Evolutionary conservation across 2,797 vertebrate genomes (phyloP).

Genomic region (Pseudochaenichthys georgianus): DNA sequence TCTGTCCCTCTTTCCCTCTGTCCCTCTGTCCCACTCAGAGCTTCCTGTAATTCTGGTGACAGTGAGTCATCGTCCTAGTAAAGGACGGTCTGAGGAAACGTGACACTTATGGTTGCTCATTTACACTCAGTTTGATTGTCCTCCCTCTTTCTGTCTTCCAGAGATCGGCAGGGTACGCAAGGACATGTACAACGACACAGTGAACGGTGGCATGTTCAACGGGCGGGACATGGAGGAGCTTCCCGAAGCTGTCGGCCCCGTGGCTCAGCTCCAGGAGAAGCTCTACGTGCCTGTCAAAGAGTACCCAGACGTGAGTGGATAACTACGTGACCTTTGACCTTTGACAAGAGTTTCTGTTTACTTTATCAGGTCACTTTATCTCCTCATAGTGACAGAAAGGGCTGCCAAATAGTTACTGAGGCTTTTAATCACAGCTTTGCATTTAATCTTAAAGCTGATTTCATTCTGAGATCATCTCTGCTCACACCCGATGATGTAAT

Average conservation of each 20-base stretch:
- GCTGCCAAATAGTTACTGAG: conserved; percentile 26
- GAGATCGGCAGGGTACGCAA: conserved; percentile 99
- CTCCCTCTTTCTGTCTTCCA: conserved; percentile 66
- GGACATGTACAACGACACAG: conserved; percentile 99
- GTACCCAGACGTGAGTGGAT: conserved; percentile 95
- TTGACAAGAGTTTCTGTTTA: conserved; percentile 67
- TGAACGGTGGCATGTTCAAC: conserved; percentile 93
- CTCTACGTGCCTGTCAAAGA: conserved; percentile 99
- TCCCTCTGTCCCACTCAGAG: conserved; percentile 26
- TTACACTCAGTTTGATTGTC: not conserved
- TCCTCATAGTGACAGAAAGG: conserved; percentile 28
- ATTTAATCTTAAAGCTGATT: conserved; percentile 55
- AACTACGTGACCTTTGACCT: conserved; percentile 65
- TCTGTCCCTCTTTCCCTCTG: no score
- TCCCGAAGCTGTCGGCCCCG: conserved; percentile 95
- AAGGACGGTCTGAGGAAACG: conserved; percentile 48
- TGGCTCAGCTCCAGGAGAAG: conserved; percentile 99
- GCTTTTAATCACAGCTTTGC: conserved; percentile 30
- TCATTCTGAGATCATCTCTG: conserved; percentile 60
- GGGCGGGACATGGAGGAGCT: conserved; percentile 94
- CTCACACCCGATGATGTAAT: conserved; percentile 66
- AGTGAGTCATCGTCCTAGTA: conserved; percentile 66
- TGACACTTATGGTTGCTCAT: conserved; percentile 39
- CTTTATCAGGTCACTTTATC: conserved; percentile 46
- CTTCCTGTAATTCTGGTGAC: conserved; percentile 60